Percentiles rank a stretch among this genome's conserved stretches.
Evolutionary conservation across 1,140 invertebrate species (phyloP).

Genomic region (Dendrolimus punctatus): DNA sequence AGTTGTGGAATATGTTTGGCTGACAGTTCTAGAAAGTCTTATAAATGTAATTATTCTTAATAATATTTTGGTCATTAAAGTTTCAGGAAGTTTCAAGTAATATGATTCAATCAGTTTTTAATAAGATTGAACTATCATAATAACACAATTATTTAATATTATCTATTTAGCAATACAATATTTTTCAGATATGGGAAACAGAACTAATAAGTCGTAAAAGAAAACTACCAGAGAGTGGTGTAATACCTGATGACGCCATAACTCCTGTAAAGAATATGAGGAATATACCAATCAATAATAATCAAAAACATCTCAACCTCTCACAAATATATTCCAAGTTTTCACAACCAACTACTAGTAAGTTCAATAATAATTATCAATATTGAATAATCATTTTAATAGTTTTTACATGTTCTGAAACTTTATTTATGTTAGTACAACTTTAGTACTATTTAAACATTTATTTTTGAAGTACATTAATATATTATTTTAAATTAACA

Average conservation of each 20-base stretch:
- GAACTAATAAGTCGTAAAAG: slow-evolving; percentile 57
- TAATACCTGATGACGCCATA: slow-evolving; percentile 35
- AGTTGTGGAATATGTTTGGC: too few relatives aligned
- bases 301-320: slow-evolving; percentile 68
- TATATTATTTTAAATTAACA: slow-evolving; percentile 19
- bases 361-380: slow-evolving; percentile 14
- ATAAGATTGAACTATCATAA: too few relatives aligned
- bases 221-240: slow-evolving; percentile 51
- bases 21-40: too few relatives aligned
- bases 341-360: slow-evolving; percentile 59
- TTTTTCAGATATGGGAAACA: slow-evolving; percentile 54
- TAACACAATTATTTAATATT: too few relatives aligned
- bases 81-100: too few relatives aligned
- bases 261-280: slow-evolving; percentile 56
- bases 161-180: too few relatives aligned
- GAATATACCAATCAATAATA: slow-evolving; percentile 48
- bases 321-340: slow-evolving; percentile 67
- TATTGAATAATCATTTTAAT: too few relatives aligned
- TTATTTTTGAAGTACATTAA: slow-evolving; percentile 3
- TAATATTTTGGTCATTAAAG: too few relatives aligned
- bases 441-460: background rate
- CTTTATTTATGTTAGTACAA: too few relatives aligned
- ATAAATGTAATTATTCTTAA: too few relatives aligned
- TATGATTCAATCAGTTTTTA: too few relatives aligned
- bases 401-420: too few relatives aligned